Base-by-base conservation (phyloP, 2,113 vertebrate genomes). In the Prinia subflava region DNA sequence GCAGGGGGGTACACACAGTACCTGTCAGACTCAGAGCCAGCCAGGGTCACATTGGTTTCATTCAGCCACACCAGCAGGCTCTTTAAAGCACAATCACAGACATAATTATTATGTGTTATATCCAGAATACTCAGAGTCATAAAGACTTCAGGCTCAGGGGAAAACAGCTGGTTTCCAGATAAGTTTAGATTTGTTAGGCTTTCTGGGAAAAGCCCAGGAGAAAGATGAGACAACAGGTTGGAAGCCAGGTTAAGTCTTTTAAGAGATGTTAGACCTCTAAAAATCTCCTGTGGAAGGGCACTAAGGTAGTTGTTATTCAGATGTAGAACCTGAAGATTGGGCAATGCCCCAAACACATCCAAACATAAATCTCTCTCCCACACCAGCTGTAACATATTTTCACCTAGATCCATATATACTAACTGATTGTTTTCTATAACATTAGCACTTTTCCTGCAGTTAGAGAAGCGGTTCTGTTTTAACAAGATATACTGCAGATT, bases 61-160 rank as follows among this genome's bases (percentile, higher is more conserved):
- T 98, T 98, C 44, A 99, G 92, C 99, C 98, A 99, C 16, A 19
- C 60, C 23, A 98, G 73, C 21, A 99, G 98, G 24, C 67, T 56
- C 33, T 88, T 96, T 33, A 99, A 98, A 39, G 93, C 41, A 56
- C 99, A 99, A 15, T 98, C 97, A n/a, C 99, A 99, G 73, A 98
- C 74, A 83, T 98, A 99, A 1, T 44, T 96, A 83, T 99, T 99
- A 33, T 62, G 96, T 15, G 75, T 93, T 73, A 99, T 91, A 96
- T 96, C 96, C 71, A 99, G 85, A 13, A 39, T 2, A 8, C 33
- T 86, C 68, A 99, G 94, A 5, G 94, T 97, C 16, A 78, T 92
- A 74, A 99, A 99, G 17, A 94, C 39, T 11, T 33, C 31, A 3
- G 99, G 99, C 74, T 98, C 96, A 1, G 98, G 98, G 50, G 97